Percentiles rank a stretch among this genome's conserved stretches.
phyloP scores from a whole-genome alignment of 1,140 invertebrate genomes.

The Drosophila hydei region DNA sequence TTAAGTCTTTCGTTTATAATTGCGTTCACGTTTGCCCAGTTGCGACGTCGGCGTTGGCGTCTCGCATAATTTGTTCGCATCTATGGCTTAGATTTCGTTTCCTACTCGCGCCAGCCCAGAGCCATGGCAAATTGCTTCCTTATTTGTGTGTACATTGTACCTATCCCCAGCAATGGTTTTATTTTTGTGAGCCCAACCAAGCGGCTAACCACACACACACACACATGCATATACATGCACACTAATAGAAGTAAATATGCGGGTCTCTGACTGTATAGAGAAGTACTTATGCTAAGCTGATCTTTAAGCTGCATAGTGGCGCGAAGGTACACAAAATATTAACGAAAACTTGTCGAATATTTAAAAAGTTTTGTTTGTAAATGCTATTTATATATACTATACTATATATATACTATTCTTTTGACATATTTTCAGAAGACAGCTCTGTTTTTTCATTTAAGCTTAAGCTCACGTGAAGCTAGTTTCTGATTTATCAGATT shows the following conservation, averaged over 20 bases:
- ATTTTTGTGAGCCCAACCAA: slow-evolving; percentile 12
- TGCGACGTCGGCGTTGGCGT: slow-evolving; percentile 32
- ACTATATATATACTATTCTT: no score
- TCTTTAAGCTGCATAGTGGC: slow-evolving; percentile 8
- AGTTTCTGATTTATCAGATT: no score
- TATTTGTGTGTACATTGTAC: slow-evolving; percentile 57
- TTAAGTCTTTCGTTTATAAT: slow-evolving; percentile 54
- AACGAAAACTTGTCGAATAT: no score
- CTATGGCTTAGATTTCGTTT: slow-evolving; percentile 51
- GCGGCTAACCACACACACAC: slow-evolving; percentile 2
- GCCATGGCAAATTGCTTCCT: slow-evolving; percentile 68
- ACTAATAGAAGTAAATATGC: background rate
- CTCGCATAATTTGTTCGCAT: slow-evolving; percentile 61
- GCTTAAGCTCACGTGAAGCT: no score
- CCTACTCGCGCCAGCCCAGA: slow-evolving; percentile 47
- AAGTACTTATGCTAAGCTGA: slow-evolving; percentile 36
- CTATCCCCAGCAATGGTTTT: slow-evolving; percentile 15
- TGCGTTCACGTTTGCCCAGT: slow-evolving; percentile 24
- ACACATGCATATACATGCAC: background rate
- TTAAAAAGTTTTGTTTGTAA: no score
- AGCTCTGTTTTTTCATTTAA: no score
- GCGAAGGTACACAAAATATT: background rate
- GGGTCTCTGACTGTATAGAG: slow-evolving; percentile 4
- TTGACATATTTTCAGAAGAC: no score
- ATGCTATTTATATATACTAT: background rate